Percentiles rank a stretch among this genome's conserved stretches.
Conservation (phyloP, 2,113 vertebrate species). For the Pan paniscus region DNA sequence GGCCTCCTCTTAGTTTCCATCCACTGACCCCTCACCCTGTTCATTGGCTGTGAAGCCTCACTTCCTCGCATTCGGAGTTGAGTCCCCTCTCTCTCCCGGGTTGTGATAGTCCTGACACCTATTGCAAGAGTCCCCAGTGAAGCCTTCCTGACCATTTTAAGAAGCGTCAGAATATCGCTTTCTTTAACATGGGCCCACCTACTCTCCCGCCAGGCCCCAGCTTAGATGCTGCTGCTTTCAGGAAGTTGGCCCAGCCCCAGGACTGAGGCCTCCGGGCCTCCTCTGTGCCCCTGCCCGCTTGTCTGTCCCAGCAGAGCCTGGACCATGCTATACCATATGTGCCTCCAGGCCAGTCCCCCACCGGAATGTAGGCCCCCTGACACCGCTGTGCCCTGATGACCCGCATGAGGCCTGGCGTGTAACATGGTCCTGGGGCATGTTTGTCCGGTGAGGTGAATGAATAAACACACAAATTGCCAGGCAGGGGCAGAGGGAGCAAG, state of each 20-base stretch:
- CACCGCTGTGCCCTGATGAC: rapidly evolving
- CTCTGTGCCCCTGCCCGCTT: too few relatives aligned
- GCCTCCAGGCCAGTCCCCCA: background rate
- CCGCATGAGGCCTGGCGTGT: rapidly evolving
- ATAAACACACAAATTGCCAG: background rate
- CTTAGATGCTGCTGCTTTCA: background rate
- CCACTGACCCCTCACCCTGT: background rate
- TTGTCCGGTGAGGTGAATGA: background rate
- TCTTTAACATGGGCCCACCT: background rate
- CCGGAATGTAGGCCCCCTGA: rapidly evolving
- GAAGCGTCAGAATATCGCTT: background rate
- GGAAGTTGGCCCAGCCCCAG: background rate
- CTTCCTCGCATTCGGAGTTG: background rate
- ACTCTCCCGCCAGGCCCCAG: too few relatives aligned
- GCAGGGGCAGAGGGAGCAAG: background rate
- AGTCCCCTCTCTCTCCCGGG: background rate
- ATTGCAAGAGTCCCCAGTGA: background rate
- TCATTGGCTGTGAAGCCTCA: too few relatives aligned
- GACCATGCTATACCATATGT: rapidly evolving
- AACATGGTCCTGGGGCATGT: background rate
- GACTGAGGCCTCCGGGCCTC: rapidly evolving
- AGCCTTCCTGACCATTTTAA: background rate
- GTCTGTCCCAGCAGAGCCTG: rapidly evolving
- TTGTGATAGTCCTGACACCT: too few relatives aligned
- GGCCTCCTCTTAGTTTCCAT: background rate